Evolutionary conservation across 1,140 invertebrate genomes (phyloP).

Genomic region (Dreissena rostriformis): DNA sequence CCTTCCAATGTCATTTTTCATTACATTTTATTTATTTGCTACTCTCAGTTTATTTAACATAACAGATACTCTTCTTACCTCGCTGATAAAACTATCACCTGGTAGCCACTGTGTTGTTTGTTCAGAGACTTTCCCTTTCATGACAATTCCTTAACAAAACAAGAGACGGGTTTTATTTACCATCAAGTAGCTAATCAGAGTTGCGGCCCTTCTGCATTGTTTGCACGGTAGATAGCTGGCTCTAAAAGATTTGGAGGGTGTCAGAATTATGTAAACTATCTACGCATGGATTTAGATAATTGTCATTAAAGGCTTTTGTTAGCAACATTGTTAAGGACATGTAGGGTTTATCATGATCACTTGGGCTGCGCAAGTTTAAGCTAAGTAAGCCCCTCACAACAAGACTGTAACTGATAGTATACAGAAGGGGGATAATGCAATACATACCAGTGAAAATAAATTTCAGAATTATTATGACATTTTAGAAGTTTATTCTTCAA

Average conservation of each 20-base stretch:
- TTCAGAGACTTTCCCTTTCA: conserved; percentile 44
- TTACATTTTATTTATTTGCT: conserved; percentile 43
- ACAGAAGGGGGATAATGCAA: no score
- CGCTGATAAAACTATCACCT: conserved; percentile 30
- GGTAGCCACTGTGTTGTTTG: conserved; percentile 21
- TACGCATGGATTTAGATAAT: conserved; percentile 1
- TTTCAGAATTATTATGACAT: no score
- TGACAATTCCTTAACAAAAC: not conserved
- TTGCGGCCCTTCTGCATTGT: not conserved
- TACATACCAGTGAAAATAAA: no score
- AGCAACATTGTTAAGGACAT: no score
- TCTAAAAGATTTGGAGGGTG: conserved; percentile 11
- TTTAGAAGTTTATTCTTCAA: no score
- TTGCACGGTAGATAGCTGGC: not conserved
- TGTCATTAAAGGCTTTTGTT: not conserved
- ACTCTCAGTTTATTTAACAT: conserved; percentile 42
- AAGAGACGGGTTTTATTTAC: not conserved
- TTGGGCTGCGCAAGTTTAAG: no score
- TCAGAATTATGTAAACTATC: conserved; percentile 46
- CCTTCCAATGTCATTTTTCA: conserved; percentile 12
- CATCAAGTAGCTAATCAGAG: not conserved
- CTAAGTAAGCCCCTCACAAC: no score
- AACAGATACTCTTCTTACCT: conserved; percentile 20
- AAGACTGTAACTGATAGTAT: no score
- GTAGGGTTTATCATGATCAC: no score